Evolutionary conservation across 1,140 invertebrate species (phyloP).

Genomic region (Calephelis virginiensis): DNA sequence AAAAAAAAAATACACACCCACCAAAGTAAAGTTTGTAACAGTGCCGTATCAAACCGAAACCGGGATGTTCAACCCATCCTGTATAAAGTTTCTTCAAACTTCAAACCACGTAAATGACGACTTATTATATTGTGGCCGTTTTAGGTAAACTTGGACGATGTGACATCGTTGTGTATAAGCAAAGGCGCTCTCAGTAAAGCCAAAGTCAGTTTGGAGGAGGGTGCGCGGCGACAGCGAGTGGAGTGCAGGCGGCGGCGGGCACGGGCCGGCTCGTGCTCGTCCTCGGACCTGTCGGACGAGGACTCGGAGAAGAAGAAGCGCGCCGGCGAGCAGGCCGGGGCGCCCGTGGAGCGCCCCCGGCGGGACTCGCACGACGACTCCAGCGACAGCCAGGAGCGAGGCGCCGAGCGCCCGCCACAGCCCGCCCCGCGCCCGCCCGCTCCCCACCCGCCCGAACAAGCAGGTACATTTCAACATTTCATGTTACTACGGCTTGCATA

Average conservation of each 20-base stretch:
- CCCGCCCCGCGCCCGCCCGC: conserved; percentile 47
- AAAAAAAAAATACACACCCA: no score
- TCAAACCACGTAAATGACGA: background rate
- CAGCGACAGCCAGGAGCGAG: conserved; percentile 78
- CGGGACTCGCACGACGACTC: conserved; percentile 89
- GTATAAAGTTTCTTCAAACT: background rate
- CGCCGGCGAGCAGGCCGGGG: conserved; percentile 81
- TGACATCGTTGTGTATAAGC: conserved; percentile 23
- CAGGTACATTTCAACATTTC: no score
- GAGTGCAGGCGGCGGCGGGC: conserved; percentile 78
- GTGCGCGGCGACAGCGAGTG: conserved; percentile 38
- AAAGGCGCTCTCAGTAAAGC: conserved; percentile 16
- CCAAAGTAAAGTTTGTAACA: no score
- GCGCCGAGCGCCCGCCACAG: conserved; percentile 67
- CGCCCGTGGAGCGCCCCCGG: conserved; percentile 80
- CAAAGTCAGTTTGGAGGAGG: conserved; percentile 14
- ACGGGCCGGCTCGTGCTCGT: conserved; percentile 91
- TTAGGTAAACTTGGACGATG: conserved; percentile 66
- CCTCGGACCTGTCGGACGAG: conserved; percentile 94
- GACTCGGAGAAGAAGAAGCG: conserved; percentile 90
- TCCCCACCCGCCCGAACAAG: conserved; percentile 60
- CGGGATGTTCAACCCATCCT: no score
- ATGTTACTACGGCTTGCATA: no score
- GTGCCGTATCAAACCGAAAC: no score
- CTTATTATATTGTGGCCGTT: background rate